These are phyloP conservation scores for Pseudomyrmex cubaensis DNA, from an alignment of 1,140 invertebrate genomes.

Conservation along the genomic window DNA sequence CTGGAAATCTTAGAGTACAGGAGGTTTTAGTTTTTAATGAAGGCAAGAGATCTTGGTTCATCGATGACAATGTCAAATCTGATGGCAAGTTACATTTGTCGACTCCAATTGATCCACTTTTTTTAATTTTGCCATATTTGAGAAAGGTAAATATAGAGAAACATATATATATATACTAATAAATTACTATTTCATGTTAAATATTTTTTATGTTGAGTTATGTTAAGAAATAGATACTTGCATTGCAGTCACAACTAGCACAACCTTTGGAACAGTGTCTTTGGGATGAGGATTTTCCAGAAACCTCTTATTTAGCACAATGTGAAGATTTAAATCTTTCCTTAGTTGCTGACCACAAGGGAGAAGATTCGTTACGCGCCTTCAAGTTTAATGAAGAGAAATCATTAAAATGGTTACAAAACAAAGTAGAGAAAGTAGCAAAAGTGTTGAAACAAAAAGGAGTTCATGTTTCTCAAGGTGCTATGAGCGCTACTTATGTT, in stretches of 20 bases:
- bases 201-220: not conserved
- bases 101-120: slow-evolving; percentile 90
- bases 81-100: slow-evolving; percentile 90
- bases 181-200: not conserved
- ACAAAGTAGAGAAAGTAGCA: slow-evolving; percentile 88
- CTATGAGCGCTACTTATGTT: slow-evolving; percentile 90
- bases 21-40: slow-evolving; percentile 89
- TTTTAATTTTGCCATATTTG: slow-evolving; percentile 87
- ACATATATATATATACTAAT: no score
- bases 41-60: slow-evolving; percentile 89
- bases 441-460: slow-evolving; percentile 88
- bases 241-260: slow-evolving; percentile 84
- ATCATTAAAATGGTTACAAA: slow-evolving; percentile 89
- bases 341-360: slow-evolving; percentile 89
- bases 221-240: slow-evolving; percentile 31
- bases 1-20: slow-evolving; percentile 86
- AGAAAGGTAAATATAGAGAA: slow-evolving; percentile 80
- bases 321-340: slow-evolving; percentile 86
- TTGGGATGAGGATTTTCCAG: slow-evolving; percentile 87
- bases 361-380: slow-evolving; percentile 89
- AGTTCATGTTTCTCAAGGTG: slow-evolving; percentile 89
- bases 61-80: slow-evolving; percentile 90
- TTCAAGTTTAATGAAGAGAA: slow-evolving; percentile 93
- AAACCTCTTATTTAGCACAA: slow-evolving; percentile 84
- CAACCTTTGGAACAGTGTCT: slow-evolving; percentile 90